phyloP scores from a whole-genome alignment of 2,888 invertebrate genomes.

The Diarsia dahlii region DNA sequence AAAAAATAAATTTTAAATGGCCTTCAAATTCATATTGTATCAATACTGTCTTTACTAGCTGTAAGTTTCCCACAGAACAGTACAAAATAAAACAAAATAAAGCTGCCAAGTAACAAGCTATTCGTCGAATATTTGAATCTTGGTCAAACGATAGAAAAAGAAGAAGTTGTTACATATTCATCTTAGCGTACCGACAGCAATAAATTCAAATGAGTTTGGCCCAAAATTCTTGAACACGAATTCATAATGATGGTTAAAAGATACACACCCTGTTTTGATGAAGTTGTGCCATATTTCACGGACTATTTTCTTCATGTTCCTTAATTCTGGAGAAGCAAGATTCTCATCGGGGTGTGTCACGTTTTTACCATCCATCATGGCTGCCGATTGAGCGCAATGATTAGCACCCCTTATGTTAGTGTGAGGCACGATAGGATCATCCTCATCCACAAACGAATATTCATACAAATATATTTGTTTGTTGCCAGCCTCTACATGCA shows the following conservation, averaged over 20 bases:
- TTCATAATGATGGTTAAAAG: neutral
- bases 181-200: neutral
- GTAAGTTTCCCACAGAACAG: no score
- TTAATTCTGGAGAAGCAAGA: conserved; percentile 57
- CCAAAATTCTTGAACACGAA: neutral
- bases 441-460: conserved; percentile 73
- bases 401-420: conserved; percentile 68
- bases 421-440: conserved; percentile 61
- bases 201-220: no score
- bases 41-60: no score
- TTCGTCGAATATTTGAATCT: neutral
- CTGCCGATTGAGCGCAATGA: conserved; percentile 71
- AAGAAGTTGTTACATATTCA: neutral
- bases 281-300: conserved; percentile 75
- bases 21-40: no score
- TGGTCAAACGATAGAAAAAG: neutral
- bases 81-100: no score
- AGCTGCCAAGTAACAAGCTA: no score
- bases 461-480: conserved; percentile 62
- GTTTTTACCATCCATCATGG: conserved; percentile 38
- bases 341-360: conserved; percentile 49
- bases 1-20: no score
- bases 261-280: conserved; percentile 72
- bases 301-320: conserved; percentile 61
- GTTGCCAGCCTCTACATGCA: neutral